These are phyloP conservation scores for Tamandua tetradactyla DNA, from an alignment of 2,797 vertebrate species.

Conservation along the genomic window DNA sequence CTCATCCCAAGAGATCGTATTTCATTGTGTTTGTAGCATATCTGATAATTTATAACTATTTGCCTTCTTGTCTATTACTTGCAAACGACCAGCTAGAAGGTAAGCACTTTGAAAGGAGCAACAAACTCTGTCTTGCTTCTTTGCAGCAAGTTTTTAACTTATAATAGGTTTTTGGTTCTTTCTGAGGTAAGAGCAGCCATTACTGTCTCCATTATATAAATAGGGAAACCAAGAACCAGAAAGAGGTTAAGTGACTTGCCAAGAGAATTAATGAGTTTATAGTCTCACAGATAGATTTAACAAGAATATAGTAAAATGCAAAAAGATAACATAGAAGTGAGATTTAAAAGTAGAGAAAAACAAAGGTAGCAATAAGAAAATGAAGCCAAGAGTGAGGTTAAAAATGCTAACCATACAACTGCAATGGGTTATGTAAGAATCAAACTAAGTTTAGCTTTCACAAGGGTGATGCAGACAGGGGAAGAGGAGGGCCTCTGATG, in stretches of 20 bases:
- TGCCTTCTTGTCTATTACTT: background rate
- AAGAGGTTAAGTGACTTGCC: background rate
- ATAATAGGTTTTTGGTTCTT: background rate
- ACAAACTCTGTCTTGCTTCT: background rate
- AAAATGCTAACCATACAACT: background rate
- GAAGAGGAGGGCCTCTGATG: too few species aligned
- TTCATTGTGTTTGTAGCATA: background rate
- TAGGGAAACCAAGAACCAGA: background rate
- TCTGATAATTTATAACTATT: background rate
- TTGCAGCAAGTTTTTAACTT: background rate
- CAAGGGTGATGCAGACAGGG: too few species aligned
- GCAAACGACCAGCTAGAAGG: background rate
- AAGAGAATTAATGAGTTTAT: background rate
- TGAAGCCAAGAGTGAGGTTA: background rate
- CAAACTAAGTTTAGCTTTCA: background rate
- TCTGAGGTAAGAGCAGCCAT: background rate
- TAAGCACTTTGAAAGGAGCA: background rate
- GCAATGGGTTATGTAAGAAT: background rate
- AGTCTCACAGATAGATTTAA: background rate
- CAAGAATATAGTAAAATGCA: background rate
- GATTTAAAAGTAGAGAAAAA: background rate
- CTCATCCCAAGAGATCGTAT: background rate
- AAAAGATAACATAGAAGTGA: background rate
- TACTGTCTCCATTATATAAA: background rate
- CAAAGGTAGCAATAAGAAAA: background rate